Conservation (phyloP, 1,140 invertebrate genomes). For the silkworm (Bombyx mori) region ASM3026992v2 NC_085116.1:8639501-8640000, state of each 20-base stretch:
- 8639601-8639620: constrained; percentile 82
- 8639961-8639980: constrained; percentile 80
- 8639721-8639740: constrained; percentile 69
- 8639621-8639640: constrained; percentile 81
- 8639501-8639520: constrained; percentile 80
- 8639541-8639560: constrained; percentile 81
- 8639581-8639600: constrained; percentile 79
- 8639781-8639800: not conserved
- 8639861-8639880: too few relatives aligned
- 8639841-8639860: too few relatives aligned
- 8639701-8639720: constrained; percentile 81
- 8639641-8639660: constrained; percentile 83
- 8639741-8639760: constrained; percentile 50
- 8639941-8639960: constrained; percentile 75
- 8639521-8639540: constrained; percentile 79
- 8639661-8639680: constrained; percentile 80
- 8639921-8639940: constrained; percentile 57
- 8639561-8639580: constrained; percentile 81
- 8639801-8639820: too few relatives aligned
- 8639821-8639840: too few relatives aligned
- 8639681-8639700: constrained; percentile 77
- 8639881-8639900: too few relatives aligned
- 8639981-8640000: constrained; percentile 73
- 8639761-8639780: not conserved
- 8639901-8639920: constrained; percentile 3